phyloP scores from a whole-genome alignment of 2,888 invertebrate genomes.

The Encarsia formosa region DNA sequence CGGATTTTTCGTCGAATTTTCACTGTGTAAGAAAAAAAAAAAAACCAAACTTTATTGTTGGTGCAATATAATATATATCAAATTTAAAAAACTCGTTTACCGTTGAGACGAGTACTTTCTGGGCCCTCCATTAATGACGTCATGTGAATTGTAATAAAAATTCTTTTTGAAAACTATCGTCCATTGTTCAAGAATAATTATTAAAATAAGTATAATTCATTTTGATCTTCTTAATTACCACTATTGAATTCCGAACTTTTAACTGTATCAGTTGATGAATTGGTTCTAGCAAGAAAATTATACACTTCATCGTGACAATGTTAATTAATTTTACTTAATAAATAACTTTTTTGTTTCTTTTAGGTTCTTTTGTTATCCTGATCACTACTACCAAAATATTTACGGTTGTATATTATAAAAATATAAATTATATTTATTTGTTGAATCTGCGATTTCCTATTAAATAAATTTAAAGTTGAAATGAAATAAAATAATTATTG shows the following conservation, averaged over 20 bases:
- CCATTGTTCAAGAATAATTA: slow-evolving; percentile 41
- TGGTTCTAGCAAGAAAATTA: too few species aligned
- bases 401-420: too few species aligned
- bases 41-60: slow-evolving; percentile 15
- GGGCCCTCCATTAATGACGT: not conserved
- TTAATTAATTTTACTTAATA: not conserved
- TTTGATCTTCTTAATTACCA: slow-evolving; percentile 36
- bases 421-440: slow-evolving; percentile 10
- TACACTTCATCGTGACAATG: not conserved
- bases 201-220: slow-evolving; percentile 49
- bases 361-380: not conserved
- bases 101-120: not conserved
- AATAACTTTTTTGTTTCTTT: not conserved
- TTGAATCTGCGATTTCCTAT: slow-evolving; percentile 3
- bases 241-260: too few species aligned
- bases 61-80: slow-evolving; percentile 16
- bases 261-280: too few species aligned
- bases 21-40: slow-evolving; percentile 13
- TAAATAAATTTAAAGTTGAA: slow-evolving; percentile 2
- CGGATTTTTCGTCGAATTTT: slow-evolving; percentile 6
- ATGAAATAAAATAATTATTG: too few species aligned
- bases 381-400: slow-evolving; percentile 15
- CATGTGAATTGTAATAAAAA: slow-evolving; percentile 19
- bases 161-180: too few species aligned
- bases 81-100: slow-evolving; percentile 6